phyloP scores from a whole-genome alignment of 2,113 vertebrate genomes.

The Neopipo cinnamomea region DNA sequence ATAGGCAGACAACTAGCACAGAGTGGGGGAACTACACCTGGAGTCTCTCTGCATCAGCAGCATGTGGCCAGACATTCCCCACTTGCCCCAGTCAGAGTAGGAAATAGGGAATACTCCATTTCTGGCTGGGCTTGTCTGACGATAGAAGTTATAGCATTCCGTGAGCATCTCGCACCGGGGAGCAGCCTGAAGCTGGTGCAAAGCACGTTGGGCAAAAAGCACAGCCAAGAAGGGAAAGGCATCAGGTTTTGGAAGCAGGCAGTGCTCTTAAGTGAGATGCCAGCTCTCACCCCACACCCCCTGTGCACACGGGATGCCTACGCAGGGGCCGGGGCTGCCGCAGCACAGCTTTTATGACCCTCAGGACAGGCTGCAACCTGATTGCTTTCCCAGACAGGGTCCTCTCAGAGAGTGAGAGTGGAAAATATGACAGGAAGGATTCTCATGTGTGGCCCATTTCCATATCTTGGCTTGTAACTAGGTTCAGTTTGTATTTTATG shows the following conservation, averaged over 20 bases:
- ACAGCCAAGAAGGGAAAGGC: neutral
- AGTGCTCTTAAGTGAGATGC: neutral
- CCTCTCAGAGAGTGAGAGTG: neutral
- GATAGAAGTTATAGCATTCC: neutral
- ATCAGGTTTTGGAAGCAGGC: neutral
- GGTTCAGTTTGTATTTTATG: conserved; percentile 10
- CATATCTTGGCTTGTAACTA: conserved; percentile 43
- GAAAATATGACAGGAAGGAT: conserved; percentile 65
- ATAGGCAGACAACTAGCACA: neutral
- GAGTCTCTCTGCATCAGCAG: neutral
- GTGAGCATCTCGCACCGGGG: neutral
- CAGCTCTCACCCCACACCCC: neutral
- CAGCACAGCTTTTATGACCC: conserved; percentile 12
- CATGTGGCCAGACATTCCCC: neutral
- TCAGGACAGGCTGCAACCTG: conserved; percentile 37
- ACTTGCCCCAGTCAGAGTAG: neutral
- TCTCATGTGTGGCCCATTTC: conserved; percentile 63
- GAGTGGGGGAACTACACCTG: rapidly evolving
- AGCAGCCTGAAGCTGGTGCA: neutral
- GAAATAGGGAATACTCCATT: neutral
- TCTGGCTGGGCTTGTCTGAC: neutral
- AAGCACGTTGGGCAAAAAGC: neutral
- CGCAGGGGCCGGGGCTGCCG: neutral
- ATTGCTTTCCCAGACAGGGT: conserved; percentile 23
- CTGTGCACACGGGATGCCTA: rapidly evolving